Conservation (phyloP, 2,888 invertebrate species). For the Philonicus albiceps region DNA sequence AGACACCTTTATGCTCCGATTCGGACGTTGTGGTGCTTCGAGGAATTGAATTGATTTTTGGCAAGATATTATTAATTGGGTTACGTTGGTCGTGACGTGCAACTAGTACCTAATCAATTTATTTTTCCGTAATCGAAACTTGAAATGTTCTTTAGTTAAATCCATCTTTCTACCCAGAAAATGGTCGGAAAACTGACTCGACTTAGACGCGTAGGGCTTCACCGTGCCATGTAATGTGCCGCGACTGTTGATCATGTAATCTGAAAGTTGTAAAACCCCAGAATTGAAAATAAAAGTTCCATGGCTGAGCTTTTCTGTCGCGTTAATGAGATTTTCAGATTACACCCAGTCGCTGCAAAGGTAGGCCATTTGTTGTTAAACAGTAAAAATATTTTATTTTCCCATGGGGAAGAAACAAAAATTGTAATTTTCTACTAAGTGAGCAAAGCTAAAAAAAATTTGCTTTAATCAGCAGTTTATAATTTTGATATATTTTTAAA, state of each 20-base stretch:
- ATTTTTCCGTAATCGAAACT: background rate
- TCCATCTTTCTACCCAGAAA: background rate
- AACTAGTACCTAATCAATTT: background rate
- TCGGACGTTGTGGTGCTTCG: background rate
- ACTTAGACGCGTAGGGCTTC: background rate
- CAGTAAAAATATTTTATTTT: background rate
- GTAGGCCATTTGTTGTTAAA: background rate
- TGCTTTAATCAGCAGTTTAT: background rate
- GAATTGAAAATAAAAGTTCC: background rate
- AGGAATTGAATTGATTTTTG: conserved; percentile 18
- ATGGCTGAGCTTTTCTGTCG: background rate
- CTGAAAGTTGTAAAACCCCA: background rate
- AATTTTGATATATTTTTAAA: no score
- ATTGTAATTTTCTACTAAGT: background rate
- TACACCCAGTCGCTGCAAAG: background rate
- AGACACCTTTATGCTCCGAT: background rate
- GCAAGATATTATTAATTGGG: background rate
- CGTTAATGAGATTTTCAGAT: background rate
- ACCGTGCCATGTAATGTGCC: background rate
- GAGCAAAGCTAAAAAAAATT: background rate
- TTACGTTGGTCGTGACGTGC: conserved; percentile 3
- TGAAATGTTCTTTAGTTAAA: background rate
- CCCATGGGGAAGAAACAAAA: background rate
- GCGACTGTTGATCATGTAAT: background rate
- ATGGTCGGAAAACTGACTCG: background rate